Conservation (phyloP, 2,113 vertebrate genomes). For the Atrichornis clamosus region DNA sequence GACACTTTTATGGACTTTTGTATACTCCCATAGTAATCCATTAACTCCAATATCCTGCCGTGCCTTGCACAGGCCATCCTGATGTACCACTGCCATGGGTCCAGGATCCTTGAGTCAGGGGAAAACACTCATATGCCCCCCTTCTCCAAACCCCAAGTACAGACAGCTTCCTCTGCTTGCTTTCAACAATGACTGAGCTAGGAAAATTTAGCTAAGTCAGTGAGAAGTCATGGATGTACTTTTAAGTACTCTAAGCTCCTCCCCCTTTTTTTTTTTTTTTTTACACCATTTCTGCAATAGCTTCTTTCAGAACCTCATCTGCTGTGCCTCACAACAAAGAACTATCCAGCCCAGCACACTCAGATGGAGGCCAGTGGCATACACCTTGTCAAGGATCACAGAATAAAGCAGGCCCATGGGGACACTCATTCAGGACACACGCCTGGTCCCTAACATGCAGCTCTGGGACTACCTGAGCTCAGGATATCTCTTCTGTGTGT, state of each 20-base stretch:
- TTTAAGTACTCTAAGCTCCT: neutral
- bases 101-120: neutral
- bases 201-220: neutral
- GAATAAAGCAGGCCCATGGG: rapidly evolving
- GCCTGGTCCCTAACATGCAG: neutral
- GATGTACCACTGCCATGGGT: neutral
- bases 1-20: neutral
- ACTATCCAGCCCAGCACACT: neutral
- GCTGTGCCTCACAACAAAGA: neutral
- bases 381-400: neutral
- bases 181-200: neutral
- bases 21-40: neutral
- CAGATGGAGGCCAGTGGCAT: neutral
- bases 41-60: neutral
- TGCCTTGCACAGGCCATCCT: neutral
- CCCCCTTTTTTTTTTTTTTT: neutral
- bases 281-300: neutral
- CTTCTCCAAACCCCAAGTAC: neutral
- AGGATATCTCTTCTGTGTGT: neutral
- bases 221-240: neutral
- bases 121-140: neutral
- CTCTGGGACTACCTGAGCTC: neutral
- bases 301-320: neutral
- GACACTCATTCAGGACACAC: neutral
- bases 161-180: neutral